Conservation (phyloP, 2,113 vertebrate species). For the Entomyzon cyanotis region DNA sequence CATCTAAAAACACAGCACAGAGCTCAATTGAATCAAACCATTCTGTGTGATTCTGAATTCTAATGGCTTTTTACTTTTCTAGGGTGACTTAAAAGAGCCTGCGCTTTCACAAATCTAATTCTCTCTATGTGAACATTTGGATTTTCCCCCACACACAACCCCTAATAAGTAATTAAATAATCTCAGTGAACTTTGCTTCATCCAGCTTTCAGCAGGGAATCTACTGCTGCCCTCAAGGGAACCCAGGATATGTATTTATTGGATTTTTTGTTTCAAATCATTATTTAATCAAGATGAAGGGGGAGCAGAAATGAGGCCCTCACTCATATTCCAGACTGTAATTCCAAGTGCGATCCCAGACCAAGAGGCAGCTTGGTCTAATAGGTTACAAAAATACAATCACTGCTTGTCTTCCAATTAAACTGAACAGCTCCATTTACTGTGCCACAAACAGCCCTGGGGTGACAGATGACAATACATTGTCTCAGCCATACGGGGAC, state of each 20-base stretch:
- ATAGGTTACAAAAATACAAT: constrained; percentile 73
- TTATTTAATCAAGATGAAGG: constrained; percentile 71
- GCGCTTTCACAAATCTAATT: constrained; percentile 34
- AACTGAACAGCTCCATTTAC: constrained; percentile 67
- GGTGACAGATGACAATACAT: constrained; percentile 26
- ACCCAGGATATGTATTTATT: constrained; percentile 57
- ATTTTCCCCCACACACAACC: not conserved
- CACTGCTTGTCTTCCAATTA: constrained; percentile 68
- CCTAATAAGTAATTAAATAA: constrained; percentile 70
- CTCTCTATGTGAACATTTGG: constrained; percentile 8
- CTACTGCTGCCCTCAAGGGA: constrained; percentile 54
- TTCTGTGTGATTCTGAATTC: not conserved
- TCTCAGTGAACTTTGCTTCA: constrained; percentile 30
- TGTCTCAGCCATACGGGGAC: constrained; percentile 29
- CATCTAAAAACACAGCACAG: not conserved
- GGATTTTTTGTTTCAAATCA: constrained; percentile 63
- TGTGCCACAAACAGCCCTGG: constrained; percentile 63
- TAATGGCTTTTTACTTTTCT: constrained; percentile 20
- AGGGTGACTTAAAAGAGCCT: not conserved
- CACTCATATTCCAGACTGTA: constrained; percentile 62
- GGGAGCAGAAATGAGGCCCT: constrained; percentile 35
- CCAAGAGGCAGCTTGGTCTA: constrained; percentile 56
- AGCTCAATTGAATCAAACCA: not conserved
- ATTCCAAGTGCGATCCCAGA: constrained; percentile 57
- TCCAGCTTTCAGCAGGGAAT: constrained; percentile 26